phyloP scores from a whole-genome alignment of 2,113 vertebrate species.

The Calypte anna region DNA sequence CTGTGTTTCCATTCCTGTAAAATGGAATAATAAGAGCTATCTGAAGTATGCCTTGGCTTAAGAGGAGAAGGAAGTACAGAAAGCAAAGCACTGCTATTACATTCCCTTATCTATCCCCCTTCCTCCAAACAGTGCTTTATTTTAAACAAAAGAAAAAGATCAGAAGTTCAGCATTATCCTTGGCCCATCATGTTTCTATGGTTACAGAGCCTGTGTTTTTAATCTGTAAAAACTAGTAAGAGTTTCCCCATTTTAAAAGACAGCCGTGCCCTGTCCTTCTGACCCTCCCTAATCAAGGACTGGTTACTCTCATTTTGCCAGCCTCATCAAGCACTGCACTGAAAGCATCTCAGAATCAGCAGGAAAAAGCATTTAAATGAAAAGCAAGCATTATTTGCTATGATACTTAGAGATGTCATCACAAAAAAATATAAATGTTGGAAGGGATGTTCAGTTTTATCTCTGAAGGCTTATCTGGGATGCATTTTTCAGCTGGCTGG shows the following conservation, averaged over 20 bases:
- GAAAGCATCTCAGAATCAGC: constrained; percentile 15
- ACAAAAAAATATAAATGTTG: not conserved
- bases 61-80: not conserved
- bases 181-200: constrained; percentile 78
- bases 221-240: constrained; percentile 61
- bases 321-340: constrained; percentile 12
- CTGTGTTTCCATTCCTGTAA: not conserved
- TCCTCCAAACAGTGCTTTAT: constrained; percentile 57
- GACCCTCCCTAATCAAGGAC: constrained; percentile 62
- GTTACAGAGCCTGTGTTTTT: constrained; percentile 72
- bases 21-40: not conserved
- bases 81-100: not conserved
- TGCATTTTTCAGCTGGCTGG: not conserved
- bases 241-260: constrained; percentile 50
- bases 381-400: not conserved
- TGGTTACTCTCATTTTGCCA: constrained; percentile 46
- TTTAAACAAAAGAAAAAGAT: constrained; percentile 73
- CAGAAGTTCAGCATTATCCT: constrained; percentile 71
- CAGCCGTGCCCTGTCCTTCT: constrained; percentile 39
- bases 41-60: not conserved
- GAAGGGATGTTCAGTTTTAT: not conserved
- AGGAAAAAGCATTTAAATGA: constrained; percentile 21
- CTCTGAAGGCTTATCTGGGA: not conserved
- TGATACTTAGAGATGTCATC: not conserved
- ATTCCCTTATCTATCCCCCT: constrained; percentile 15